phyloP scores from a whole-genome alignment of 2,113 vertebrate species.

The Talpa occidentalis region DNA sequence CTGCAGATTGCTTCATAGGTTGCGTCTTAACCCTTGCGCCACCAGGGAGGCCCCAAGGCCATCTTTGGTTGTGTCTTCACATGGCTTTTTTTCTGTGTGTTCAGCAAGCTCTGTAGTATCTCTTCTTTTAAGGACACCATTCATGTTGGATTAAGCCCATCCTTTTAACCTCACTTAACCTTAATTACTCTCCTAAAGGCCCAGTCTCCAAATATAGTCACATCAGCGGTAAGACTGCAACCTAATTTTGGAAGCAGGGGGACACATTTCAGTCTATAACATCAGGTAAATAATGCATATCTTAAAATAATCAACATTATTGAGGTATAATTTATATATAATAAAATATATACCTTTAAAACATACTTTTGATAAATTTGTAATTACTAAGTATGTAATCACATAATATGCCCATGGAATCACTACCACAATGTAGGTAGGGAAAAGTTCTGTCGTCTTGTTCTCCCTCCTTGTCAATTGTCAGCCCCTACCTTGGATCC shows the following conservation, averaged over 20 bases:
- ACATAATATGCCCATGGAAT: not conserved
- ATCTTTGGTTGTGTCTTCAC: not conserved
- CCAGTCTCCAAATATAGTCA: not conserved
- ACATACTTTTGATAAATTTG: not conserved
- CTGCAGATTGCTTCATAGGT: no score
- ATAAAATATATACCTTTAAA: not conserved
- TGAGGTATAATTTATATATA: not conserved
- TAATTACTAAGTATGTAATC: not conserved
- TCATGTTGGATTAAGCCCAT: not conserved
- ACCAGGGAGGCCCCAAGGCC: no score
- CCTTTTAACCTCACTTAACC: not conserved
- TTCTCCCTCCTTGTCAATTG: not conserved
- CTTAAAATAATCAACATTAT: not conserved
- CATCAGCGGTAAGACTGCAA: not conserved
- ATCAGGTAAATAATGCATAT: not conserved
- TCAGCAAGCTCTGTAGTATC: not conserved
- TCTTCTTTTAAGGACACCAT: not conserved
- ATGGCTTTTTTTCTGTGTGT: not conserved
- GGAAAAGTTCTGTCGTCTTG: not conserved
- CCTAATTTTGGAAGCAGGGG: not conserved
- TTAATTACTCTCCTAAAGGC: not conserved
- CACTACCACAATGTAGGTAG: not conserved
- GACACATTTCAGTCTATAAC: not conserved
- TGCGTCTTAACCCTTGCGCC: no score
- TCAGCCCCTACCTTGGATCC: not conserved